Percentiles rank a stretch among this genome's conserved stretches.
phyloP scores from a whole-genome alignment of 2,797 vertebrate species.

The Discoglossus pictus region DNA sequence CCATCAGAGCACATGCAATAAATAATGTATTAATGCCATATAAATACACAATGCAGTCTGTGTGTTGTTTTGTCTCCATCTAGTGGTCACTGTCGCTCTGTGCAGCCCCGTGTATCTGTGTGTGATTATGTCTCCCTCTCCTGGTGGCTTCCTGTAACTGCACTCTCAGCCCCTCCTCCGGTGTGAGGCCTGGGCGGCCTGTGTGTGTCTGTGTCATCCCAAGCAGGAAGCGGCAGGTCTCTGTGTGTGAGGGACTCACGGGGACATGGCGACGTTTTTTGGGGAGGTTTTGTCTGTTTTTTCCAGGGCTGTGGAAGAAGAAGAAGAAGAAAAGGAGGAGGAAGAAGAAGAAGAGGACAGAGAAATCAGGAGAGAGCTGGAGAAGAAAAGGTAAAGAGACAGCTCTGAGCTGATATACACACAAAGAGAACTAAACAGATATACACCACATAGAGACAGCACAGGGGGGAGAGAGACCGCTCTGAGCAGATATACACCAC shows the following conservation, averaged over 20 bases:
- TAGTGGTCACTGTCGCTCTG: background rate
- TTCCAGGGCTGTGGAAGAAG: constrained; percentile 87
- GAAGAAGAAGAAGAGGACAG: constrained; percentile 70
- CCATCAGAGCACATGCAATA: no score
- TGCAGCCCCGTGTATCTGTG: background rate
- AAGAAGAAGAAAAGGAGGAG: constrained; percentile 70
- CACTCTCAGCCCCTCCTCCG: background rate
- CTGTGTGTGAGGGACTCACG: no score
- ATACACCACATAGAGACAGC: no score
- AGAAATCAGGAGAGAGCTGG: constrained; percentile 78
- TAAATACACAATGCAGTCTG: no score
- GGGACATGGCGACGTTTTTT: constrained; percentile 88
- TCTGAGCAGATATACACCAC: no score
- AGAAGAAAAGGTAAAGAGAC: constrained; percentile 83
- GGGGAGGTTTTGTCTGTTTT: constrained; percentile 84
- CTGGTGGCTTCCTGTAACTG: background rate
- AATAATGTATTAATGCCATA: no score
- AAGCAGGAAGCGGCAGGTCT: fast-evolving
- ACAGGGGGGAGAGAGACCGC: no score
- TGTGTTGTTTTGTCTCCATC: background rate
- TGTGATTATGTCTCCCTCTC: background rate
- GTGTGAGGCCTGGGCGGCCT: background rate
- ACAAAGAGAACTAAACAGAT: background rate
- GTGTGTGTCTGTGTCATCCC: background rate
- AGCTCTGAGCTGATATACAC: no score